Evolutionary conservation across 2,113 vertebrate species (phyloP), one percentile per base, ranked within the genome.

Genomic region (Oryctolagus cuniculus): DNA sequence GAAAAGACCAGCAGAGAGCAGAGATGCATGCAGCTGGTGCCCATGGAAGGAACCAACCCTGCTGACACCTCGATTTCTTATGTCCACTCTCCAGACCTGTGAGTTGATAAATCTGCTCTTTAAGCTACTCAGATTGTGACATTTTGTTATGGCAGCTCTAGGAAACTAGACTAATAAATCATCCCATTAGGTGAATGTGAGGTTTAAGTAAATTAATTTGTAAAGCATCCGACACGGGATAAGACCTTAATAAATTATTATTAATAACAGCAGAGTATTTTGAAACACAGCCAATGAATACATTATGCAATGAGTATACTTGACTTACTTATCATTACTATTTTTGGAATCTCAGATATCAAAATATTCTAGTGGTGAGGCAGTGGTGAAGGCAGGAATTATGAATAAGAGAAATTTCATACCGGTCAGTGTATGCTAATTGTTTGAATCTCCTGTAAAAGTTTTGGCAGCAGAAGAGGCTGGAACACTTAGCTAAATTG

Each of bases 401-500:
- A 87, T 36, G 89, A 92, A 83, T 22, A 27, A 92, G 87, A 92
- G 84, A 93, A 94, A 91, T 90, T 63, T 90, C 74, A 81, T 27
- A 64, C 61, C 72, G 93, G 66, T 44, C 72, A 69, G 51, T 92
- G 34, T 92, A 31, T 89, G 72, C 53, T 96, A 95, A 96, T 92
- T 97, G 78, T 92, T 63, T 90, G 93, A 92, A 79, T 97, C 86
- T 58, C 27, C 44, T 87, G 19, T 92, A 96, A 93, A 96, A 87
- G 79, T 64, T 84, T 95, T 96, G 92, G 92, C 92, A 95, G 61
- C 36, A 94, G 29, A 96, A 11, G 66, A 96, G 79, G 34, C 80
- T 97, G 90, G 82, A 96, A 97, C 80, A 96, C 88, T 96, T 94
- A 97, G 75, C 88, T 96, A 96, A 97, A 97, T 96, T 95, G 86